These are phyloP conservation scores for Proisotoma minuta DNA, from an alignment of 2,888 invertebrate species.

Conservation along the genomic window DNA sequence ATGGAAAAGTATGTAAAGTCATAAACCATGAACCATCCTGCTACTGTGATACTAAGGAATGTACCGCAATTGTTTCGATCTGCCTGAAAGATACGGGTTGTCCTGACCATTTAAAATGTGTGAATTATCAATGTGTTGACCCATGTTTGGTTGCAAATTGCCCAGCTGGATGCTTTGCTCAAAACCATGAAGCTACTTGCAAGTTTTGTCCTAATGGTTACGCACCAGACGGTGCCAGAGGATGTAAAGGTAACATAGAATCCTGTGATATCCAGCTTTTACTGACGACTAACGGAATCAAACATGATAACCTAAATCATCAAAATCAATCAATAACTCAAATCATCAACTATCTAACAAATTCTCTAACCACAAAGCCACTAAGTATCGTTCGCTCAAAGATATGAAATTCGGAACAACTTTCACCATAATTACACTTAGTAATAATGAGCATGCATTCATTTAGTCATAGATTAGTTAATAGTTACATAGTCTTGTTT, in stretches of 20 bases:
- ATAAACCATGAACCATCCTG: constrained; percentile 81
- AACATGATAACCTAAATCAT: too few species aligned
- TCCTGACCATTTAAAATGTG: constrained; percentile 76
- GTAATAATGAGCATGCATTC: too few species aligned
- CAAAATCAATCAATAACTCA: too few species aligned
- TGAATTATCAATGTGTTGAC: constrained; percentile 83
- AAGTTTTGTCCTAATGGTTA: constrained; percentile 93
- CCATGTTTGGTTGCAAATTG: constrained; percentile 82
- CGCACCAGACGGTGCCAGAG: constrained; percentile 83
- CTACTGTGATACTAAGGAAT: constrained; percentile 74
- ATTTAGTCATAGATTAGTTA: too few species aligned
- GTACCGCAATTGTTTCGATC: constrained; percentile 74
- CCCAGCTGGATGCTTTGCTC: constrained; percentile 79
- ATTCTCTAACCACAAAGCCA: too few species aligned
- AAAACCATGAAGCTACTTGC: constrained; percentile 91
- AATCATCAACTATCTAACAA: too few species aligned
- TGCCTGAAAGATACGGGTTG: constrained; percentile 86
- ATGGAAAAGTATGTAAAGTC: constrained; percentile 81
- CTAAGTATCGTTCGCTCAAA: too few species aligned
- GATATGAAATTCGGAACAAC: too few species aligned
- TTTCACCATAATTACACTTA: too few species aligned
- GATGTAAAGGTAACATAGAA: constrained; percentile 83
- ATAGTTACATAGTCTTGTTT: too few species aligned
- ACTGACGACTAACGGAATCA: constrained; percentile 1
- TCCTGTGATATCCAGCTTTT: neutral